These are phyloP conservation scores for Penelope pileata DNA, from an alignment of 2,113 vertebrate genomes.

Conservation along the genomic window DNA sequence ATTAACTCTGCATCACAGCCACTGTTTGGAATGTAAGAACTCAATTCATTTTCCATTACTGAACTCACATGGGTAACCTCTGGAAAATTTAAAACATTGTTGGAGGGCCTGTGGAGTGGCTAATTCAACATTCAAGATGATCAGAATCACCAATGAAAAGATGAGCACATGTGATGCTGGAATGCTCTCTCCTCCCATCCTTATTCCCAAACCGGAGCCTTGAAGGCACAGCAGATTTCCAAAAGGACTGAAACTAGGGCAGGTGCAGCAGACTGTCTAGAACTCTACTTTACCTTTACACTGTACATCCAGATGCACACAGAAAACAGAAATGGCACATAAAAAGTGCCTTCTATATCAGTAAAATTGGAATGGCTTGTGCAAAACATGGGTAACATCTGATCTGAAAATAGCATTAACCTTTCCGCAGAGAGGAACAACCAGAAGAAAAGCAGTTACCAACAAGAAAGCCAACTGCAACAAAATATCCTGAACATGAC, in stretches of 20 bases:
- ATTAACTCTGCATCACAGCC: not conserved
- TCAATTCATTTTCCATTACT: not conserved
- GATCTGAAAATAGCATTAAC: not conserved
- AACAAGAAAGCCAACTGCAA: not conserved
- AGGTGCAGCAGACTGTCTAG: not conserved
- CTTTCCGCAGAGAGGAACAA: not conserved
- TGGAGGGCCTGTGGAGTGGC: not conserved
- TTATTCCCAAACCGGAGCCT: not conserved
- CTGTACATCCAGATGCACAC: not conserved
- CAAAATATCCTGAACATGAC: not conserved
- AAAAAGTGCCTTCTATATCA: not conserved
- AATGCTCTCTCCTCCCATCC: not conserved
- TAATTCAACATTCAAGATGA: not conserved
- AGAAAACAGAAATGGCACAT: not conserved
- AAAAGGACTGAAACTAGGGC: not conserved
- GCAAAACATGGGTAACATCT: not conserved
- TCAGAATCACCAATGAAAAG: not conserved
- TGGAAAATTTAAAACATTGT: not conserved
- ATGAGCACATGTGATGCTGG: accelerated
- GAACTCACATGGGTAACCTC: not conserved
- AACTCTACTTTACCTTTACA: not conserved
- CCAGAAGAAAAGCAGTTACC: not conserved
- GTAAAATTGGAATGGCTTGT: not conserved
- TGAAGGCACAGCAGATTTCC: not conserved
- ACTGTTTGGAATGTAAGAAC: not conserved